Conservation (phyloP, 2,113 vertebrate species). For the Delphinus delphis region DNA sequence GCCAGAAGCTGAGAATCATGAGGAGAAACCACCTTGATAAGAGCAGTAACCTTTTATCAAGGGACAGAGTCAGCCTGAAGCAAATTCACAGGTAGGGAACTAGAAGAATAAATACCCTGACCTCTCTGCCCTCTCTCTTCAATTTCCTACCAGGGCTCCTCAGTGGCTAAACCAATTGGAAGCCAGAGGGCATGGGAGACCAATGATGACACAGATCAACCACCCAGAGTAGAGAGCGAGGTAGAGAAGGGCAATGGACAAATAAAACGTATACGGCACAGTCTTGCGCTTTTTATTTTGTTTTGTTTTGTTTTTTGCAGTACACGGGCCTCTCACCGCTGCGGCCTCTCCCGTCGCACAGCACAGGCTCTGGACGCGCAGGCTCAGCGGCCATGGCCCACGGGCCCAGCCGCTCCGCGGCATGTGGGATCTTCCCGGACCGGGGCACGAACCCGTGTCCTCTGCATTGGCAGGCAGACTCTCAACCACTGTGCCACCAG, state of each 20-base stretch:
- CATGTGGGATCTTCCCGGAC: too few relatives aligned
- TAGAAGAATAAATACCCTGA: slow-evolving; percentile 33
- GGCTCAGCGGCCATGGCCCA: too few relatives aligned
- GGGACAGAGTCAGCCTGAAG: not conserved
- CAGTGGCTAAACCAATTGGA: not conserved
- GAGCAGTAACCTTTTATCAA: not conserved
- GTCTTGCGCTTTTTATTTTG: not conserved
- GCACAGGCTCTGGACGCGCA: too few relatives aligned
- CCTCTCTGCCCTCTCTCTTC: not conserved
- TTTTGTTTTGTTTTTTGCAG: too few relatives aligned
- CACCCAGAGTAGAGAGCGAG: not conserved
- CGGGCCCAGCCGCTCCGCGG: too few relatives aligned
- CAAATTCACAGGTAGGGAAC: not conserved
- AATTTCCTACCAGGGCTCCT: not conserved
- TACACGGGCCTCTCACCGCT: too few relatives aligned
- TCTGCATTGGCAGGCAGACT: too few relatives aligned
- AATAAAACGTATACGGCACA: not conserved
- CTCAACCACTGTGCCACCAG: too few relatives aligned
- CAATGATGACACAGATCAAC: not conserved
- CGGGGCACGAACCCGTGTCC: too few relatives aligned
- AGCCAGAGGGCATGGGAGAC: not conserved
- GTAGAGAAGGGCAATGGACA: not conserved
- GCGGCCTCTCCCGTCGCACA: too few relatives aligned
- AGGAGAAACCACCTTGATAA: not conserved
- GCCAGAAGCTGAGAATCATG: not conserved